Percentiles rank a stretch among this genome's conserved stretches.
phyloP scores from a whole-genome alignment of 2,888 invertebrate species.

The Cabera pusaria region DNA sequence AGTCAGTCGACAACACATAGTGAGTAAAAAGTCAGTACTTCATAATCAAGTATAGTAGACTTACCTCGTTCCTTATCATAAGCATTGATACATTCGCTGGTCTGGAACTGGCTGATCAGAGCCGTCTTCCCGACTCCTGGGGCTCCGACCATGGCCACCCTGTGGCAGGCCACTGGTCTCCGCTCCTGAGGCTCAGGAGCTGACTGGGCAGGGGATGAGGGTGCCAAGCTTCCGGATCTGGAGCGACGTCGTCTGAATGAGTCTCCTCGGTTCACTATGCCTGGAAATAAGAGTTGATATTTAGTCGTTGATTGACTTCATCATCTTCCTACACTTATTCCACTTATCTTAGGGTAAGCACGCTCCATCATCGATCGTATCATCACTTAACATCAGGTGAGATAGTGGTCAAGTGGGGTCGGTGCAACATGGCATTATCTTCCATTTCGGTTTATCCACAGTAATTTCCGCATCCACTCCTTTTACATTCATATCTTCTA shows the following conservation, averaged over 20 bases:
- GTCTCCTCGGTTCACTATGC: conserved; percentile 96
- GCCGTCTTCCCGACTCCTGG: conserved; percentile 94
- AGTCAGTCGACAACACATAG: too few species aligned
- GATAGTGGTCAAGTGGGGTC: too few species aligned
- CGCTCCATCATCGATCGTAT: too few species aligned
- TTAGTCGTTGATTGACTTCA: too few species aligned
- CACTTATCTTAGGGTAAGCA: too few species aligned
- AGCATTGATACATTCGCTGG: conserved; percentile 96
- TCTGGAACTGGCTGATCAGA: conserved; percentile 94
- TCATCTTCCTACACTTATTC: too few species aligned
- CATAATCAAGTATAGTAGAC: conserved; percentile 31
- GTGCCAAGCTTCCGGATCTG: conserved; percentile 91
- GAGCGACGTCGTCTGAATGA: conserved; percentile 94
- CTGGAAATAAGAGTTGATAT: conserved; percentile 82
- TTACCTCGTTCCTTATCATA: conserved; percentile 93
- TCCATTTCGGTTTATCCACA: too few species aligned
- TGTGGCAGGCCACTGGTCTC: conserved; percentile 79
- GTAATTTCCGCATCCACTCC: too few species aligned
- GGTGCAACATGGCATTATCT: too few species aligned
- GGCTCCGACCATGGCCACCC: conserved; percentile 91
- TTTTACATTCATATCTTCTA: too few species aligned
- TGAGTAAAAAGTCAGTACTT: too few species aligned
- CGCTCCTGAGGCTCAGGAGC: conserved; percentile 76
- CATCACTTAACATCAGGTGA: too few species aligned
- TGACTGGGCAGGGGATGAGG: conserved; percentile 73